Conservation (phyloP, 2,797 vertebrate genomes). For the Hirundo rustica region DNA sequence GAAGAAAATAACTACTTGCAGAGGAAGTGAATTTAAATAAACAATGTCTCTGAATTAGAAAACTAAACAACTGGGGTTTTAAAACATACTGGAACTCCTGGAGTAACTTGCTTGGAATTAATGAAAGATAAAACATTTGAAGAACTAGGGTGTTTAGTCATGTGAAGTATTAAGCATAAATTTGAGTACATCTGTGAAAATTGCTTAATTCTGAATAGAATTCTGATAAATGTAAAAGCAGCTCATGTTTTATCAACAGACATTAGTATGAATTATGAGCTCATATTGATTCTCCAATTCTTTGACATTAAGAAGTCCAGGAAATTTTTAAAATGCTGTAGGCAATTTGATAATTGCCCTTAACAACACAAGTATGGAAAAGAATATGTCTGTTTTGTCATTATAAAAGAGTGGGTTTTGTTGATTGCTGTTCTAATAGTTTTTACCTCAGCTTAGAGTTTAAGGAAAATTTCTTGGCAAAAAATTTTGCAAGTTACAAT, state of each 20-base stretch:
- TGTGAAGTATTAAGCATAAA: background rate
- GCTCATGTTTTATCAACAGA: background rate
- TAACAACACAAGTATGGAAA: background rate
- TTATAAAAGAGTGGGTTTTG: background rate
- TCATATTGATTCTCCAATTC: background rate
- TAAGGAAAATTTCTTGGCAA: background rate
- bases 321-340: background rate
- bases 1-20: constrained; percentile 57
- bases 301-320: background rate
- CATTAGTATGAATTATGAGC: background rate
- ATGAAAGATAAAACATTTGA: background rate
- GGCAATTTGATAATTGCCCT: background rate
- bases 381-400: background rate
- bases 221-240: background rate
- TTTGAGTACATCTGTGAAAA: background rate
- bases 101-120: background rate
- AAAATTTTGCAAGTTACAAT: background rate
- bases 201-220: background rate
- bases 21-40: constrained; percentile 59
- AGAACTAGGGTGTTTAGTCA: background rate
- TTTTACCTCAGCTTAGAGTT: background rate
- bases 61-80: constrained; percentile 14
- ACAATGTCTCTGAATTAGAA: constrained; percentile 47
- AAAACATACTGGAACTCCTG: background rate
- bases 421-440: background rate